These are phyloP conservation scores for Dasypus novemcinctus DNA, from an alignment of 2,113 vertebrate species.

Conservation along the genomic window DNA sequence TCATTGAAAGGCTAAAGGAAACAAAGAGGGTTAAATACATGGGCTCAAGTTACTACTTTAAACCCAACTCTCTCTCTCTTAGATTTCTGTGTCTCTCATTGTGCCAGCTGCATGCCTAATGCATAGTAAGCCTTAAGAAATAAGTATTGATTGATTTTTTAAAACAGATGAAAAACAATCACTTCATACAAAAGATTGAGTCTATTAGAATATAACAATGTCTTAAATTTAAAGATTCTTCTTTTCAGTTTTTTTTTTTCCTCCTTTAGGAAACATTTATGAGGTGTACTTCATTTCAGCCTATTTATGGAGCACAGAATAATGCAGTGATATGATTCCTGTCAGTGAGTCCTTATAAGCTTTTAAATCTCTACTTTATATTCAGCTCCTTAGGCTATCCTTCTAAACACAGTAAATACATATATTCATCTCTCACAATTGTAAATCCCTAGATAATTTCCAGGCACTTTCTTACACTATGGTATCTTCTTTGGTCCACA, in stretches of 20 bases:
- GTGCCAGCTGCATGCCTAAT: not conserved
- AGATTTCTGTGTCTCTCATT: not conserved
- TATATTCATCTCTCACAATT: not conserved
- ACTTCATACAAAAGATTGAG: not conserved
- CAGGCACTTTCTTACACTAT: not conserved
- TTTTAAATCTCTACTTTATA: not conserved
- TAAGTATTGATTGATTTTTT: constrained; percentile 13
- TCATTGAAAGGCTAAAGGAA: not conserved
- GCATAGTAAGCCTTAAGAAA: constrained; percentile 4
- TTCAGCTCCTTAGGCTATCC: not conserved
- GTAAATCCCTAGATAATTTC: not conserved
- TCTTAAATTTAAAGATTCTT: not conserved
- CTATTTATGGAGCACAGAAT: not conserved
- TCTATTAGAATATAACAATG: not conserved
- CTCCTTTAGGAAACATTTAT: constrained; percentile 11
- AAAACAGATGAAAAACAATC: not conserved
- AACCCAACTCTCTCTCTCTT: not conserved
- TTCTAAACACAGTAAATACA: not conserved
- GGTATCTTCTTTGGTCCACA: not conserved
- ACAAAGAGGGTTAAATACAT: not conserved
- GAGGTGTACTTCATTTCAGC: not conserved
- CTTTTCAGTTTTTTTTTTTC: not conserved
- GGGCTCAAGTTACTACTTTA: not conserved
- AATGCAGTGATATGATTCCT: not conserved
- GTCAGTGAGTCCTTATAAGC: not conserved